Evolutionary conservation across 2,797 vertebrate species (phyloP).

Genomic region (Fringilla coelebs): DNA sequence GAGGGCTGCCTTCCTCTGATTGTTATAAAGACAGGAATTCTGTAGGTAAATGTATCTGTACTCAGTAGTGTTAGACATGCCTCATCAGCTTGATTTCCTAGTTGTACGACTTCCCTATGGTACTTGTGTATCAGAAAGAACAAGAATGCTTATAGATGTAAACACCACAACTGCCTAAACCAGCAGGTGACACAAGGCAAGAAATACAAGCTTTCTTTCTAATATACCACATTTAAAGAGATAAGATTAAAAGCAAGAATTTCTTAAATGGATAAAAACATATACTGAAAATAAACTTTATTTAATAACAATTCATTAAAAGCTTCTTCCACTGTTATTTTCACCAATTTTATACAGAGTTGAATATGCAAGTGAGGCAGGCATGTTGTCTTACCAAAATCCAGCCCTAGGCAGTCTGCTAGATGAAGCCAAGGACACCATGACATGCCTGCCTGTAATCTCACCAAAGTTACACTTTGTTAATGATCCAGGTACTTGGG

Average conservation of each 20-base stretch:
- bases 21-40: background rate
- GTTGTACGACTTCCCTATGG: background rate
- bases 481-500: background rate
- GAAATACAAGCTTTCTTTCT: background rate
- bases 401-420: background rate
- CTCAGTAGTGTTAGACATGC: background rate
- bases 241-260: background rate
- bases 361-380: background rate
- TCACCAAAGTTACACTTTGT: background rate
- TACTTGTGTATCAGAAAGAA: background rate
- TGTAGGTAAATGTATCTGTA: background rate
- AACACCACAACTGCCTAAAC: background rate
- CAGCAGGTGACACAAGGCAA: background rate
- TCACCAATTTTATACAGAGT: background rate
- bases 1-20: background rate
- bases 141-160: background rate
- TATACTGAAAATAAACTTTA: background rate
- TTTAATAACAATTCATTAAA: background rate
- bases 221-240: background rate
- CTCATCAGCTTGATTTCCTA: background rate
- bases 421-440: background rate
- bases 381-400: background rate
- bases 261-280: background rate
- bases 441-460: background rate
- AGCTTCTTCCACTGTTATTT: background rate